Evolutionary conservation across 2,113 vertebrate genomes (phyloP).

Genomic region (Balaeniceps rex): DNA sequence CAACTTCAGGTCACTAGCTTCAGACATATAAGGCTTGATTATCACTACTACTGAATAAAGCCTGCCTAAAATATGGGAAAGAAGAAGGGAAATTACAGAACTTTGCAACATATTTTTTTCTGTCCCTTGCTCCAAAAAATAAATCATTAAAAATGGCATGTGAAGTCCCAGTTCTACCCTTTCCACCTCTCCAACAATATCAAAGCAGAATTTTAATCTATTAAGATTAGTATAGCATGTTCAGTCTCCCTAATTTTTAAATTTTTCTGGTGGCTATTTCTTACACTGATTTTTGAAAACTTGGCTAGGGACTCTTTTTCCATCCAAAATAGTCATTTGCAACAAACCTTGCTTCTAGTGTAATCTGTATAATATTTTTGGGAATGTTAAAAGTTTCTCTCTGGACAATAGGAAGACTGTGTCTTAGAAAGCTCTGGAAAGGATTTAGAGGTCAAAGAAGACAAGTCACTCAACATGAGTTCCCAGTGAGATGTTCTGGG

Average conservation of each 20-base stretch:
- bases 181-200: background rate
- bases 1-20: background rate
- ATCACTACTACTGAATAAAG: background rate
- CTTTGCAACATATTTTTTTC: background rate
- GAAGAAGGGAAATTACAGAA: background rate
- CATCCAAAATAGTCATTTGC: background rate
- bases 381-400: background rate
- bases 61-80: background rate
- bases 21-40: background rate
- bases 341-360: background rate
- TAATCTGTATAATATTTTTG: background rate
- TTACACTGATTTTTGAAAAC: background rate
- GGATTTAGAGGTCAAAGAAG: slow-evolving; percentile 66
- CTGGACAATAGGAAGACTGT: slow-evolving; percentile 55
- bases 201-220: background rate
- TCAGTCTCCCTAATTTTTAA: background rate
- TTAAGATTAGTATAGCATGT: background rate
- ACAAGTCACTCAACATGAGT: slow-evolving; percentile 64
- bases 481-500: slow-evolving; percentile 59
- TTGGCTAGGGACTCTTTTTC: background rate
- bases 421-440: slow-evolving; percentile 60
- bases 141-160: background rate
- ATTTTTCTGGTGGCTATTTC: background rate
- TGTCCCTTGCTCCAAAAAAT: background rate
- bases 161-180: background rate